Evolutionary conservation across 1,140 invertebrate species (phyloP).

Genomic region (Hydropsyche tenuis): DNA sequence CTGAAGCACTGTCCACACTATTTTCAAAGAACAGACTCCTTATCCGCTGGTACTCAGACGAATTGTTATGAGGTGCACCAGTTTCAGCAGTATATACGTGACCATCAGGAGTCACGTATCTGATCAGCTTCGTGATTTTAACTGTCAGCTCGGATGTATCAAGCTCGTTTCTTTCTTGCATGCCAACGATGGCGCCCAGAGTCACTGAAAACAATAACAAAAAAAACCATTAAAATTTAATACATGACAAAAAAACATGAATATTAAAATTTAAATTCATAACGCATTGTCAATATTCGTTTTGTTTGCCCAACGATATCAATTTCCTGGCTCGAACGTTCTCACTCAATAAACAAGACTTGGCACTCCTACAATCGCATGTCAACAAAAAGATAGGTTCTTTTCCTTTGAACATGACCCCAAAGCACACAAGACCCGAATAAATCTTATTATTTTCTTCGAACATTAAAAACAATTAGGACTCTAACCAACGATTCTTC

Average conservation of each 20-base stretch:
- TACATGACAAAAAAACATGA: not conserved
- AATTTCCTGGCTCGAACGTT: slow-evolving; percentile 34
- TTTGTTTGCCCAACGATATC: slow-evolving; percentile 34
- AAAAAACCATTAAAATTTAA: slow-evolving; percentile 9
- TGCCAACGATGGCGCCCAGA: slow-evolving; percentile 70
- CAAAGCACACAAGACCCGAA: not conserved
- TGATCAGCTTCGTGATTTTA: slow-evolving; percentile 71
- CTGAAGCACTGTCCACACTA: not conserved
- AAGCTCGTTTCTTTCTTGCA: slow-evolving; percentile 67
- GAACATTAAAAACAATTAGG: no score
- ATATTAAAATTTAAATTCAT: no score
- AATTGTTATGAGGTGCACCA: slow-evolving; percentile 50
- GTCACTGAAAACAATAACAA: slow-evolving; percentile 64
- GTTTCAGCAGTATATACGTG: slow-evolving; percentile 53
- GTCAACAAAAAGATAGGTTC: slow-evolving; percentile 26
- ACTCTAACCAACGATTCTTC: no score
- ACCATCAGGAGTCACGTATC: slow-evolving; percentile 60
- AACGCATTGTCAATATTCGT: not conserved
- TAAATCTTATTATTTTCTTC: not conserved
- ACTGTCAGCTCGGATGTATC: slow-evolving; percentile 72
- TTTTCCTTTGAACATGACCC: not conserved
- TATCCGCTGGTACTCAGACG: slow-evolving; percentile 51
- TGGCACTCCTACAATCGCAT: slow-evolving; percentile 27
- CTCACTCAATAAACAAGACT: slow-evolving; percentile 30
- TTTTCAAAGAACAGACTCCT: slow-evolving; percentile 39